Conservation (phyloP, 1,140 invertebrate genomes). For the Plectrocnemia conspersa region DNA sequence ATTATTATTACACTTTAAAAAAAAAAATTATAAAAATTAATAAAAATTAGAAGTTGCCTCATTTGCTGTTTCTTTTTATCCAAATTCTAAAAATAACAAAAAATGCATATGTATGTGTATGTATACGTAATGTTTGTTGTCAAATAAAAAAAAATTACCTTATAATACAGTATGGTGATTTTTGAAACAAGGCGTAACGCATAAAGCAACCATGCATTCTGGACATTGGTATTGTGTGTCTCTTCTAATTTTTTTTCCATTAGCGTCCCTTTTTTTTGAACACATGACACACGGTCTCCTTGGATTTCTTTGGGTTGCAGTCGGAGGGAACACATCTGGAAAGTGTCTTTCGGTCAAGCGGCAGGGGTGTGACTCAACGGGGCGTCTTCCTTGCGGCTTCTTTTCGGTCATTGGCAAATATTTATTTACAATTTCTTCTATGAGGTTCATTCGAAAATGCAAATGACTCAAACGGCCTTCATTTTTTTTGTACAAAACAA, state of each 20-base stretch:
- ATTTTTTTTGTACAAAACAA: neutral
- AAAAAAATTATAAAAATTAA: too few species aligned
- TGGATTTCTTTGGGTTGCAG: neutral
- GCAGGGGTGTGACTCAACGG: neutral
- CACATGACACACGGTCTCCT: neutral
- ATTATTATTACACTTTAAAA: too few species aligned
- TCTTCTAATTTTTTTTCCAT: conserved; percentile 2
- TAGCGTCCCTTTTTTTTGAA: neutral
- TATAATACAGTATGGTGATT: neutral
- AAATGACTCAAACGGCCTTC: neutral
- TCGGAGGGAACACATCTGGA: neutral
- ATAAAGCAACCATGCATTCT: neutral
- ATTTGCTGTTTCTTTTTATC: too few species aligned
- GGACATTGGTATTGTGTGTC: conserved; percentile 1
- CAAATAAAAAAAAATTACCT: too few species aligned
- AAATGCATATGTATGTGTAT: too few species aligned
- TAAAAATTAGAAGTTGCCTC: too few species aligned
- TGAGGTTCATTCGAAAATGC: neutral
- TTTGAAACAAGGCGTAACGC: conserved; percentile 1
- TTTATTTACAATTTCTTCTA: neutral
- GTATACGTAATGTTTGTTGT: too few species aligned
- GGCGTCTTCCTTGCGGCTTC: neutral
- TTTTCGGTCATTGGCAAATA: neutral
- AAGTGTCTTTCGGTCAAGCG: conserved; percentile 1
- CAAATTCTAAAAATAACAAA: too few species aligned